Evolutionary conservation across 1,140 invertebrate species (phyloP), one percentile per base, ranked within the genome.

Genomic region (Drosophila azteca): DNA sequence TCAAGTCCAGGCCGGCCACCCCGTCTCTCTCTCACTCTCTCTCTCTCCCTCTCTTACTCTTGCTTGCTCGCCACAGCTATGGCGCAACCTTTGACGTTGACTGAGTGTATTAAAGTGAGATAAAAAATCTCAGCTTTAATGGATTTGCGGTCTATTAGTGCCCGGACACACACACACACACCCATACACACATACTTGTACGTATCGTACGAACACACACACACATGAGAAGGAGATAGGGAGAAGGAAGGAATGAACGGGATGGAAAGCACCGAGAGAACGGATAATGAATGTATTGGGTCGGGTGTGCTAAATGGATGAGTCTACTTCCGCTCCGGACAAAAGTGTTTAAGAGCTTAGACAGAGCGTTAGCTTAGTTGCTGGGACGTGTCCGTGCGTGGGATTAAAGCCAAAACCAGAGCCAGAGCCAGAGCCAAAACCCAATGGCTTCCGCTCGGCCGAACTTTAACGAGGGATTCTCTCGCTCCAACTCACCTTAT

Each of bases 81-180:
- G 11, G 35, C 11, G 22, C 65, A 87, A 76, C 78, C 83, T 87
- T 88, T 87, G 82, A 87, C 83, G 78, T 88, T 87, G 82, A 87
- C 82, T 80, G 79, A 88, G 84, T 89, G 76, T 77, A 88, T 88
- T 88, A 88, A 89, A 88, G 83, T 77, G 71, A 88, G 83, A 88
- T 88, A 88, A 89, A 63, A 88, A 88, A 83, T 88, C 83, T 83
- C 67, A 51, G 76, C 83, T 88, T 89, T 88, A 88, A 88, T 88
- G 84, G 84, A 88, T 88, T 88, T 88, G 84, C 72, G 83, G 83
- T 88, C 84, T 88, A 88, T 88, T 88, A 88, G 76, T 83, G 84
- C 58, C 66, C 48, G 44, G 46, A 44, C 60, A 24, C 39, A 35
- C 61, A 50, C 24, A 26, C 24, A 24, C 22, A 24, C 22, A 24